Evolutionary conservation across 1,140 invertebrate genomes (phyloP).

Genomic region (Holcopasites calliopsidis): DNA sequence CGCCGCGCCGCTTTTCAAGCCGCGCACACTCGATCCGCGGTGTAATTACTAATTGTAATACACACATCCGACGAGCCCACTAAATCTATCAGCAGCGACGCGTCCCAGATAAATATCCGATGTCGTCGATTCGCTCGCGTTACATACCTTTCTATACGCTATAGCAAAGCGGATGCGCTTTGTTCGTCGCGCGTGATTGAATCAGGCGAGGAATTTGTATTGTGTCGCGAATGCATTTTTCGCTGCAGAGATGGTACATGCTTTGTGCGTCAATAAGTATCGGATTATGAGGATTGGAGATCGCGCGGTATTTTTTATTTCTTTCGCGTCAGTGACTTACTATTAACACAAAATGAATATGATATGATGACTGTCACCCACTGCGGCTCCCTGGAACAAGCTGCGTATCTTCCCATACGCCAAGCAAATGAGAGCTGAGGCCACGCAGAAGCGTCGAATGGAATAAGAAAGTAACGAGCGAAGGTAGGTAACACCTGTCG

Average conservation of each 20-base stretch:
- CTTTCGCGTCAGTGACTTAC: no score
- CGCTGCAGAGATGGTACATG: not conserved
- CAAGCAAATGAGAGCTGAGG: not conserved
- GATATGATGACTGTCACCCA: not conserved
- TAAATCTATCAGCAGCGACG: constrained; percentile 31
- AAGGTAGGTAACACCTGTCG: constrained; percentile 22
- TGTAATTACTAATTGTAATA: constrained; percentile 50
- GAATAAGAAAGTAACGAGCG: not conserved
- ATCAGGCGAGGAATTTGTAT: not conserved
- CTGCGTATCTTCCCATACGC: not conserved
- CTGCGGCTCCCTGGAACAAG: not conserved
- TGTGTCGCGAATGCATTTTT: not conserved
- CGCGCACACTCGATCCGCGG: constrained; percentile 14
- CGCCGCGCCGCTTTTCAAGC: constrained; percentile 16
- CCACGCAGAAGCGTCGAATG: not conserved
- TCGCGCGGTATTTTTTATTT: no score
- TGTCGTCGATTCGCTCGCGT: not conserved
- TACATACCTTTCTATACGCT: constrained; percentile 17
- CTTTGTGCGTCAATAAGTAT: not conserved
- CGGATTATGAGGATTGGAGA: not conserved
- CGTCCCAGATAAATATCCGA: constrained; percentile 5
- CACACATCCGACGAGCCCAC: constrained; percentile 4
- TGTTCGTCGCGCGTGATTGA: constrained; percentile 14
- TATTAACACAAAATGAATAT: no score
- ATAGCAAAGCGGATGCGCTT: constrained; percentile 29